Evolutionary conservation across 2,888 invertebrate species (phyloP).

Genomic region (Allolobophora icterica): DNA sequence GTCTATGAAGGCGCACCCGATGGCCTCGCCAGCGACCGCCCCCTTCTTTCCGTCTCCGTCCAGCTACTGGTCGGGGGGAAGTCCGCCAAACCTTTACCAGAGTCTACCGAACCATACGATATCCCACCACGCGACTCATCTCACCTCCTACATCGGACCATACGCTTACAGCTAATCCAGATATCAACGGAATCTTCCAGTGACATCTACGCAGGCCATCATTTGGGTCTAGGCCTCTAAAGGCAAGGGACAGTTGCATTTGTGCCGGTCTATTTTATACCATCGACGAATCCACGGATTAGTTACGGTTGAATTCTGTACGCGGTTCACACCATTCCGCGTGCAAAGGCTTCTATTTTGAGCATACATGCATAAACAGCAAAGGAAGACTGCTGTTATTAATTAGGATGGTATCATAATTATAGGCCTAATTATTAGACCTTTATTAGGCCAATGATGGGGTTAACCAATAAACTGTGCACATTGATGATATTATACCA

Average conservation of each 20-base stretch:
- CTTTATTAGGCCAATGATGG: too few species aligned
- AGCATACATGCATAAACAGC: neutral
- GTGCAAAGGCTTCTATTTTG: neutral
- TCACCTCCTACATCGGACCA: slow-evolving; percentile 86
- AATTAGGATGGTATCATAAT: too few species aligned
- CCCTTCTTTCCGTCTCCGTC: slow-evolving; percentile 67
- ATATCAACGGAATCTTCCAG: neutral
- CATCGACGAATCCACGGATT: neutral
- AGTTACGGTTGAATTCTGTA: neutral
- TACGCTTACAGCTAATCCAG: slow-evolving; percentile 34
- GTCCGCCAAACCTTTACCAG: slow-evolving; percentile 47
- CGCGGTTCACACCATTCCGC: neutral
- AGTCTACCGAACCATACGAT: slow-evolving; percentile 73
- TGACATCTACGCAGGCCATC: neutral
- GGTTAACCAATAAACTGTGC: too few species aligned
- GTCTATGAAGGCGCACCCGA: slow-evolving; percentile 67
- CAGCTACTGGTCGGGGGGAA: slow-evolving; percentile 46
- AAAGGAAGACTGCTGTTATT: too few species aligned
- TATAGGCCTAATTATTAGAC: too few species aligned
- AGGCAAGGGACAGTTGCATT: slow-evolving; percentile 17
- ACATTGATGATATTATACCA: too few species aligned
- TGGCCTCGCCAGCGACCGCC: slow-evolving; percentile 45
- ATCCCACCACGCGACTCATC: slow-evolving; percentile 79
- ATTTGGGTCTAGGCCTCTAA: neutral
- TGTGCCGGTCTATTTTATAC: too few species aligned